A percentile compares a stretch with the other conserved stretches of the same genome.
phyloP scores from a whole-genome alignment of 2,888 invertebrate genomes.

The Psylliodes chrysocephalus region DNA sequence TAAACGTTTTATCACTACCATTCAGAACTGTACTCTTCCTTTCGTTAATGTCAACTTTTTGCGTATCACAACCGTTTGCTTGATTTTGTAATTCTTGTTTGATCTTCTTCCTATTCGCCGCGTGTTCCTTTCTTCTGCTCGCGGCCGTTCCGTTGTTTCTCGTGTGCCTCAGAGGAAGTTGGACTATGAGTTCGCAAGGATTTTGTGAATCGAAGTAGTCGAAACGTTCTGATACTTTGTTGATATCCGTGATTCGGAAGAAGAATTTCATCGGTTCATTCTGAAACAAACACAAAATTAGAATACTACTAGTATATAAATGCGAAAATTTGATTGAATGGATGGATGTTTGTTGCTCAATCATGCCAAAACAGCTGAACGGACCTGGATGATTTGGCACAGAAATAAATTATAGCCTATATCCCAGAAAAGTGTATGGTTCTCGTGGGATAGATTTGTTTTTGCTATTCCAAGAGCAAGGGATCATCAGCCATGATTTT shows the following conservation, averaged over 20 bases:
- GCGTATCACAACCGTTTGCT: slow-evolving; percentile 36
- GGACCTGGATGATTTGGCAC: too few relatives aligned
- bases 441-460: too few relatives aligned
- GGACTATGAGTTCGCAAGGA: slow-evolving; percentile 59
- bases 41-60: slow-evolving; percentile 15
- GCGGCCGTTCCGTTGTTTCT: slow-evolving; percentile 37
- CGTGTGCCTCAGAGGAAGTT: slow-evolving; percentile 36
- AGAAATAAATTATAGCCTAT: too few relatives aligned
- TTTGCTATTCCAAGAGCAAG: too few relatives aligned
- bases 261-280: slow-evolving; percentile 83
- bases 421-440: too few relatives aligned
- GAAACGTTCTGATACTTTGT: slow-evolving; percentile 67
- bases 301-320: too few relatives aligned
- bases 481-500: too few relatives aligned
- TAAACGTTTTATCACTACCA: slow-evolving; percentile 5
- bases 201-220: slow-evolving; percentile 64
- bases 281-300: slow-evolving; percentile 64
- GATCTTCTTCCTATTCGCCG: slow-evolving; percentile 32
- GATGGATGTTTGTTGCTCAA: too few relatives aligned
- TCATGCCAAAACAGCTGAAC: too few relatives aligned
- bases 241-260: slow-evolving; percentile 75
- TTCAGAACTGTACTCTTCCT: background rate
- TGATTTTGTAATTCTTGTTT: slow-evolving; percentile 41
- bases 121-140: slow-evolving; percentile 37
- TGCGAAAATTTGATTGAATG: too few relatives aligned